phyloP scores from a whole-genome alignment of 2,888 invertebrate genomes.

The Philereme transversata region DNA sequence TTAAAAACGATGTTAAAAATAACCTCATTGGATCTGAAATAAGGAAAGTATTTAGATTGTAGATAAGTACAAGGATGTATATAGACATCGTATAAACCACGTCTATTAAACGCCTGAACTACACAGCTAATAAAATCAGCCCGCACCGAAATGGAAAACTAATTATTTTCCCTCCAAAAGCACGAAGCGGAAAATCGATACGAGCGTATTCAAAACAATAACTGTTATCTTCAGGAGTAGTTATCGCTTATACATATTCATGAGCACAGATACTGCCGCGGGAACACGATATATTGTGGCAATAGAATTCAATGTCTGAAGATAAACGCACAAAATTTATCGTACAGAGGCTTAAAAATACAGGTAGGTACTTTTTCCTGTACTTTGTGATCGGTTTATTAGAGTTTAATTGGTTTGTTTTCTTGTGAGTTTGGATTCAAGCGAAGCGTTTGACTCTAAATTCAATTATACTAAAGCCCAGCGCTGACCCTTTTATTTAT shows the following conservation, averaged over 20 bases:
- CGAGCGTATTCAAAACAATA: constrained; percentile 59
- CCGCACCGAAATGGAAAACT: constrained; percentile 18
- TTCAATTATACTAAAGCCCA: not conserved
- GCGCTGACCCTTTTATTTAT: too few species aligned
- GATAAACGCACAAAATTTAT: constrained; percentile 41
- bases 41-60: too few species aligned
- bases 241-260: constrained; percentile 75
- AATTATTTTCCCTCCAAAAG: constrained; percentile 22
- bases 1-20: too few species aligned
- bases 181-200: constrained; percentile 38
- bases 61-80: too few species aligned
- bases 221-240: constrained; percentile 66
- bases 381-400: not conserved
- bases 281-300: constrained; percentile 40
- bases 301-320: constrained; percentile 50
- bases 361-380: not conserved
- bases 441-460: not conserved
- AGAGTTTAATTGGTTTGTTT: not conserved
- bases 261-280: constrained; percentile 42
- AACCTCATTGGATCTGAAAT: too few species aligned
- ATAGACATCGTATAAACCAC: too few species aligned
- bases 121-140: constrained; percentile 10
- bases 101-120: too few species aligned
- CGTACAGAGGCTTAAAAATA: not conserved
- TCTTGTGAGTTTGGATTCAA: not conserved